Conservation (phyloP, 2,113 vertebrate species). For the Tenrec ecaudatus region DNA sequence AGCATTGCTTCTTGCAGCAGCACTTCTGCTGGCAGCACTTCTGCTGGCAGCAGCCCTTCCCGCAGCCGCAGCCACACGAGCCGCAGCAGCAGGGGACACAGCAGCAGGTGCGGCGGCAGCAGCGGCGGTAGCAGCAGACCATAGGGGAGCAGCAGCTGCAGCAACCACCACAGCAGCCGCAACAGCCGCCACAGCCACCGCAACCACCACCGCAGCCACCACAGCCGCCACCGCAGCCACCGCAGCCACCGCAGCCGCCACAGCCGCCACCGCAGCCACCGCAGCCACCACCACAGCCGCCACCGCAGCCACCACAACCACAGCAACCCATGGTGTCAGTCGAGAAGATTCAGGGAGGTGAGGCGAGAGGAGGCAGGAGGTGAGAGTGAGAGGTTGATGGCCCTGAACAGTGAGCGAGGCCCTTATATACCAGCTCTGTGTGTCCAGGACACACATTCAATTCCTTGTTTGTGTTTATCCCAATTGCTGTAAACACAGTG, state of each 20-base stretch:
- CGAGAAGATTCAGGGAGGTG: slow-evolving; percentile 10
- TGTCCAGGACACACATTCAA: not conserved
- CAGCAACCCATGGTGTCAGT: slow-evolving; percentile 63
- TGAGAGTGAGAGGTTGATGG: not conserved
- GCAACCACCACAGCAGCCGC: fast-evolving
- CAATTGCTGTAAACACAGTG: too few species aligned
- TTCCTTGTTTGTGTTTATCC: slow-evolving; percentile 12
- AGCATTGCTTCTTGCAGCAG: slow-evolving; percentile 14
- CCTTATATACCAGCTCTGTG: not conserved
- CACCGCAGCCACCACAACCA: not conserved
- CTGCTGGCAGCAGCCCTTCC: slow-evolving; percentile 41
- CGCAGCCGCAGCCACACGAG: not conserved
- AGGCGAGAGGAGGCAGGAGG: not conserved
- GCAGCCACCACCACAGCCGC: too few species aligned
- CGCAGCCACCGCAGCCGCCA: fast-evolving
- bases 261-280: not conserved
- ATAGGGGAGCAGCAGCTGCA: fast-evolving
- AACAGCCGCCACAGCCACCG: slow-evolving; percentile 20
- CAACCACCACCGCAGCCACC: slow-evolving; percentile 19
- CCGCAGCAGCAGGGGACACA: not conserved
- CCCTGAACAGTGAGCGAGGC: not conserved
- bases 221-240: not conserved
- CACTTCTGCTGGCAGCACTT: not conserved
- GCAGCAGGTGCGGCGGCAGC: not conserved
- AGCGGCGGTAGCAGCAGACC: not conserved